Percentiles rank a stretch among this genome's conserved stretches.
phyloP scores from a whole-genome alignment of 2,888 invertebrate genomes.

The Mactromeris polynyma region DNA sequence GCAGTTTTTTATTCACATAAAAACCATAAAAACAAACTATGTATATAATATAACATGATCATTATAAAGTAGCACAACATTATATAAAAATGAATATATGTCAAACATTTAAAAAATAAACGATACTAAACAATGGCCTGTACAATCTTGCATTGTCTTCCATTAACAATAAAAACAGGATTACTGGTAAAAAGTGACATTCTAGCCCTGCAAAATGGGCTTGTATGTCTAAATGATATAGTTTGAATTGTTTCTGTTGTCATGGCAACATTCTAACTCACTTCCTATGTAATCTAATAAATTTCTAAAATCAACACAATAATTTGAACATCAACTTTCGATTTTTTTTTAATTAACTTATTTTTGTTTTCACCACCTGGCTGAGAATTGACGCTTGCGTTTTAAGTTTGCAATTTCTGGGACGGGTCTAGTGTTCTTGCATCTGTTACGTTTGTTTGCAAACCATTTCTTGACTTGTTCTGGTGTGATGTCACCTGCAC shows the following conservation, averaged over 20 bases:
- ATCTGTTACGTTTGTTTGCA: constrained; percentile 81
- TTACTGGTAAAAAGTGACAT: background rate
- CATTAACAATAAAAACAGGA: background rate
- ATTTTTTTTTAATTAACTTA: background rate
- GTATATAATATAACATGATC: background rate
- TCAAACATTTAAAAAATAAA: no score
- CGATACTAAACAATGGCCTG: no score
- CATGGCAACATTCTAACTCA: background rate
- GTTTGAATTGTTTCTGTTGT: background rate
- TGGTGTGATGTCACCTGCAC: constrained; percentile 72
- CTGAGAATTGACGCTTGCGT: constrained; percentile 65
- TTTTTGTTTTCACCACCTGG: constrained; percentile 56
- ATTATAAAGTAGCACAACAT: background rate
- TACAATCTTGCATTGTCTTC: background rate
- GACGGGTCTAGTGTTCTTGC: constrained; percentile 73
- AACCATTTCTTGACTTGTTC: constrained; percentile 84
- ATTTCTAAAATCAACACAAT: background rate
- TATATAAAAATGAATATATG: background rate
- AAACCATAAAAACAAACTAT: background rate
- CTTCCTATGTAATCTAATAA: background rate
- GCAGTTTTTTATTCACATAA: background rate
- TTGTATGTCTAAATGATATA: background rate
- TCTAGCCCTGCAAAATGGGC: background rate
- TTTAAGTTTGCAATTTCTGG: constrained; percentile 70
- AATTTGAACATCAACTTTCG: no score